Percentiles rank a stretch among this genome's conserved stretches.
These are phyloP conservation scores for Drosophila watanabei DNA, from an alignment of 1,140 invertebrate genomes.

Conservation along the genomic window DNA sequence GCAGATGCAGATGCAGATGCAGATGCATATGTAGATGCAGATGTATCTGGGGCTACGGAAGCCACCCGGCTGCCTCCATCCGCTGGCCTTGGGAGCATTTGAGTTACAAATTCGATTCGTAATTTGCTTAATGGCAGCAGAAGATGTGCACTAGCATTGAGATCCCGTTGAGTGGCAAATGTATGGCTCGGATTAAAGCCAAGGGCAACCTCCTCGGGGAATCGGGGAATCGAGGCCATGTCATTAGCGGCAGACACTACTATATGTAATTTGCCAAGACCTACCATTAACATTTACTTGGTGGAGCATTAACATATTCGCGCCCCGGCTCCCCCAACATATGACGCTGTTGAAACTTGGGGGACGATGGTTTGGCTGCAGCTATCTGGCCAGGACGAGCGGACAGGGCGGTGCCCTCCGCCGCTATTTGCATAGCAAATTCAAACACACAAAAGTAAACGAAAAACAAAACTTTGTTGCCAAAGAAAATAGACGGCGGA, in stretches of 20 bases:
- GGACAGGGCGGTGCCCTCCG: slow-evolving; percentile 43
- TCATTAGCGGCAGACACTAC: slow-evolving; percentile 8
- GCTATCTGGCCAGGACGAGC: slow-evolving; percentile 25
- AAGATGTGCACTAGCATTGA: slow-evolving; percentile 62
- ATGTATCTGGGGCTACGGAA: slow-evolving; percentile 9
- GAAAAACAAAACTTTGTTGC: slow-evolving; percentile 62
- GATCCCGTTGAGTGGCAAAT: slow-evolving; percentile 59
- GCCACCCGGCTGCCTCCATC: neutral
- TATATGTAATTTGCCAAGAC: slow-evolving; percentile 4
- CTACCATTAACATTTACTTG: slow-evolving; percentile 13
- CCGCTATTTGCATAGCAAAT: slow-evolving; percentile 73
- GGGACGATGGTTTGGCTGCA: neutral
- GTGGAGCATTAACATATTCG: slow-evolving; percentile 64
- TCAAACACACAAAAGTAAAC: slow-evolving; percentile 74
- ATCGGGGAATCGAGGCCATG: neutral
- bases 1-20: slow-evolving; percentile 1
- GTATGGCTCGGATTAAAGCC: slow-evolving; percentile 30
- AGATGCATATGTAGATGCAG: slow-evolving; percentile 31
- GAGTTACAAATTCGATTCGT: slow-evolving; percentile 54
- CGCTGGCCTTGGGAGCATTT: slow-evolving; percentile 57
- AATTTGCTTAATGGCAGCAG: slow-evolving; percentile 74
- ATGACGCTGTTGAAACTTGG: slow-evolving; percentile 22
- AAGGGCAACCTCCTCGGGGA: neutral
- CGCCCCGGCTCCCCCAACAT: slow-evolving; percentile 45
- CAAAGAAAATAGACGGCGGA: slow-evolving; percentile 56